These are phyloP conservation scores for Zaprionus vittiger DNA, from an alignment of 1,140 invertebrate species.

Conservation along the genomic window DNA sequence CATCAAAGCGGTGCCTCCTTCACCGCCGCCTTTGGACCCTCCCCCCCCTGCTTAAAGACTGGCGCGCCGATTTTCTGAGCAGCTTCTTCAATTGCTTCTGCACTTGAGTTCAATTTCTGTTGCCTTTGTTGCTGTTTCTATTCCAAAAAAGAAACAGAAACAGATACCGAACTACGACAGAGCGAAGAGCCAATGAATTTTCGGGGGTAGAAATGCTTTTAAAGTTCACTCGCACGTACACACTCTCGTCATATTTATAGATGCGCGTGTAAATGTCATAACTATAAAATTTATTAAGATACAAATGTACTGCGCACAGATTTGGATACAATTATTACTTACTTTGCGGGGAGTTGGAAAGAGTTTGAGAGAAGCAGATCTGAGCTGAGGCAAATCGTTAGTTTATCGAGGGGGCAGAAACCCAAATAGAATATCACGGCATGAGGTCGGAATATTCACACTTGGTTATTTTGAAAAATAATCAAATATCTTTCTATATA, in stretches of 20 bases:
- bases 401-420: background rate
- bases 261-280: constrained; percentile 61
- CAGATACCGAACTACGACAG: constrained; percentile 14
- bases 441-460: background rate
- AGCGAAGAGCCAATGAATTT: constrained; percentile 31
- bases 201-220: constrained; percentile 68
- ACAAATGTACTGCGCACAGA: constrained; percentile 75
- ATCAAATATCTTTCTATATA: background rate
- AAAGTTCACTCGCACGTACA: constrained; percentile 41
- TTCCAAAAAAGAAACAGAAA: constrained; percentile 29
- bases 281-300: constrained; percentile 78
- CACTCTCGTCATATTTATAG: constrained; percentile 28
- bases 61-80: constrained; percentile 56
- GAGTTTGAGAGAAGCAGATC: background rate
- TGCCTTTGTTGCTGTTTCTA: constrained; percentile 3
- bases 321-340: constrained; percentile 79
- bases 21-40: background rate
- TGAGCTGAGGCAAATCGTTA: constrained; percentile 2
- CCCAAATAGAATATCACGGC: background rate
- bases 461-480: background rate
- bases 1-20: constrained; percentile 57
- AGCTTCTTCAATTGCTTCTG: constrained; percentile 79
- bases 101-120: constrained; percentile 80
- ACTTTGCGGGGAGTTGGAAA: constrained; percentile 39
- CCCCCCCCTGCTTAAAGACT: constrained; percentile 36